These are phyloP conservation scores for Argynnis bischoffii DNA, from an alignment of 2,888 invertebrate genomes.

Conservation along the genomic window DNA sequence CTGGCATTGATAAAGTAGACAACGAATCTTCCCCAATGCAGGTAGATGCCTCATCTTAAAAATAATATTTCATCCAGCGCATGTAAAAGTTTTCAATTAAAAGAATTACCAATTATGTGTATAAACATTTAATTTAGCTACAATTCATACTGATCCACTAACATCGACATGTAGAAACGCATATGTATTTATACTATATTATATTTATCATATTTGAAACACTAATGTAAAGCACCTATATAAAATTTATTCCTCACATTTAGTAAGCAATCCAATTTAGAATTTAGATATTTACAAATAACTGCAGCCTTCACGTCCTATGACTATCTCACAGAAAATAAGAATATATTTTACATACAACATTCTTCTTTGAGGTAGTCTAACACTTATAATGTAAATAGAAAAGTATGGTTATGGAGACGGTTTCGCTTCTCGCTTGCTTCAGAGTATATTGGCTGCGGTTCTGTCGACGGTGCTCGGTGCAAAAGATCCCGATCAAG, in stretches of 20 bases:
- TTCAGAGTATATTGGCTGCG: slow-evolving; percentile 96
- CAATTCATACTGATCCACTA: slow-evolving; percentile 70
- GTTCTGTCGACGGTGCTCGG: slow-evolving; percentile 95
- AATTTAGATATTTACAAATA: slow-evolving; percentile 62
- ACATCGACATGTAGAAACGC: slow-evolving; percentile 71
- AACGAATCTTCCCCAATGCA: slow-evolving; percentile 94
- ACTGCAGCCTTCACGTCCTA: slow-evolving; percentile 59
- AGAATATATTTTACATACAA: background rate
- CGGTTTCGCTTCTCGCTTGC: slow-evolving; percentile 83
- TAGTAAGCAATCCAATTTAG: slow-evolving; percentile 59
- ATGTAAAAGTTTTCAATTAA: slow-evolving; percentile 38
- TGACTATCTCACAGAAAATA: slow-evolving; percentile 63
- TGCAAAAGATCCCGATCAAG: slow-evolving; percentile 95
- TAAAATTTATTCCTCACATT: slow-evolving; percentile 67
- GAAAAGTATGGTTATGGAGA: slow-evolving; percentile 80
- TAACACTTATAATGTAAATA: slow-evolving; percentile 69
- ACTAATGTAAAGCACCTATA: slow-evolving; percentile 67
- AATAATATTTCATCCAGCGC: slow-evolving; percentile 26
- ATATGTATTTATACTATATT: slow-evolving; percentile 48
- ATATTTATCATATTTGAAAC: slow-evolving; percentile 46
- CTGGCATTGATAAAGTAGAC: slow-evolving; percentile 95
- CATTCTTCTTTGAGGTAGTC: slow-evolving; percentile 61
- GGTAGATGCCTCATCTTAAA: slow-evolving; percentile 76
- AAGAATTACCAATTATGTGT: slow-evolving; percentile 36
- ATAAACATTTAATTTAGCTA: slow-evolving; percentile 35